Evolutionary conservation across 2,113 vertebrate species (phyloP), one percentile per base, ranked within the genome.

Genomic region (Psilopsiagon aurifrons): DNA sequence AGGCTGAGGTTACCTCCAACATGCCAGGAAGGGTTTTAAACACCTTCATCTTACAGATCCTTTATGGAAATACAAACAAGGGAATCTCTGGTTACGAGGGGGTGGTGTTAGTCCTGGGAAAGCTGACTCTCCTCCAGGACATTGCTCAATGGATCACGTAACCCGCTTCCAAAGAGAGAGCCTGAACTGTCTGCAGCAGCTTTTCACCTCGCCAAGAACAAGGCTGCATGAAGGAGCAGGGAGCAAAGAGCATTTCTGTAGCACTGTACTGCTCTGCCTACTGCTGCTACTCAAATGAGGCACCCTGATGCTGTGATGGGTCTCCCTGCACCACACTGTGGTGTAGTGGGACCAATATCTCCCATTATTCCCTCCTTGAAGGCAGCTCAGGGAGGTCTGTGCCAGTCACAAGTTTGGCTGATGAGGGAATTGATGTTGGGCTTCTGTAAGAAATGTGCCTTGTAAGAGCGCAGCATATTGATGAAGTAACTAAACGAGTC

Each of bases 401-500:
- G 2, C 41, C 39, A n/a, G 35, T 69, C 47, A 62, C 11, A 25
- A 41, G 10, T 66, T 8, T 55, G 55, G 64, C 54, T 43, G 60
- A 59, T 33, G 44, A 79, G 55, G 73, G 70, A 68, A 79, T 11
- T 71, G 77, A 27, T 87, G 44, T 41, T 22, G 44, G 63, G 85
- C 91, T 96, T 93, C 95, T 88, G 87, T 73, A 85, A 91, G 94
- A 80, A 94, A 91, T 69, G 41, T 63, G 46, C 68, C 46, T 77
- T 74, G 74, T 75, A 91, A 73, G 17, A 64, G 83, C 6, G 46
- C 77, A 76, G 76, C 60, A 28, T 20, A 49, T 54, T 91, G 93
- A 83, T 76, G 77, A 82, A 92, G 44, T 64, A 83, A 90, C 78
- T 74, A 49, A 85, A 91, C 62, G n/a, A 85, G 49, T 46, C 80